Evolutionary conservation across 2,113 vertebrate genomes (phyloP), one percentile per base, ranked within the genome.

Genomic region (Urocynchramus pylzowi): DNA sequence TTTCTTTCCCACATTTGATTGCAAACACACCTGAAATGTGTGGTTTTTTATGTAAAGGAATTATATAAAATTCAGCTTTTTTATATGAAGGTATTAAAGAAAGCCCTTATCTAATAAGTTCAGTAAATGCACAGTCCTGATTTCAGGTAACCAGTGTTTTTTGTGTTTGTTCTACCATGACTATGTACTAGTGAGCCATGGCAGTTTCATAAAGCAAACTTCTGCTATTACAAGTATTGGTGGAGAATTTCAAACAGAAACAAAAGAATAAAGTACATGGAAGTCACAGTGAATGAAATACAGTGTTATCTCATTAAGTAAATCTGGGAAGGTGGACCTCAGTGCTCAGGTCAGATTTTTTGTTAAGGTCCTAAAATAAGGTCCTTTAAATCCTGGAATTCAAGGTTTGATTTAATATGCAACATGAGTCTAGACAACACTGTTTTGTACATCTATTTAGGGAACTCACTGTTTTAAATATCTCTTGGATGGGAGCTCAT

Each of bases 371-470:
- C 50, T 71, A 73, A 94, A 81, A 67, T 35, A 37, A 76, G 19
- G 71, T 93, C 37, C 57, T 93, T 89, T 54, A 86, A 50, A 44
- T 82, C 31, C 31, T 84, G 41, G 23, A 85, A 59, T 30, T 28
- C 53, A 63, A 79, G 69, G 49, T 70, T 93, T 70, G 52, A 77
- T 96, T 97, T 67, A 64, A 69, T 84, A 61, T 65, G 59, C 68
- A 79, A 93, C 4, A 2, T 61, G 47, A 90, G 24, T 82, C 41
- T 61, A 93, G 91, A 93, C 82, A 91, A 81, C 2, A 0, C 24
- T 83, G 75, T 59, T 97, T 96, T 89, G 76, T 77, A 93, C 84
- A 56, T 61, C 33, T 77, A 92, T 59, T 95, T 82, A 81, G 92
- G 59, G 87, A 97, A 94, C 65, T 76, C 26, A 1, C 31, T 96